Evolutionary conservation across 1,140 invertebrate genomes (phyloP).

Genomic region (Dreissena rostriformis): DNA sequence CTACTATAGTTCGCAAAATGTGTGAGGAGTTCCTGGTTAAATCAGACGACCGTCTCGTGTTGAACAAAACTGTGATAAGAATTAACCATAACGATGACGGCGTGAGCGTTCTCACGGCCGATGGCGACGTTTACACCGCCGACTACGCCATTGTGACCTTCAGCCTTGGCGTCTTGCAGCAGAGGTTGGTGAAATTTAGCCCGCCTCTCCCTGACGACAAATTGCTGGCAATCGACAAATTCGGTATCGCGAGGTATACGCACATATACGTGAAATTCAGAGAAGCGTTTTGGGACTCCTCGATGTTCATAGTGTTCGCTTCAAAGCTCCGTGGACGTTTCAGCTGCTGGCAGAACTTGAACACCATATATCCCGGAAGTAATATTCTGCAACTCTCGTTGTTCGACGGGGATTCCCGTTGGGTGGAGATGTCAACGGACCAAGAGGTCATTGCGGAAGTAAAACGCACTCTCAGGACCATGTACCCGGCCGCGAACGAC

Average conservation of each 20-base stretch:
- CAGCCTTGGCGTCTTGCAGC: conserved; percentile 49
- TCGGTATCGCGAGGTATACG: conserved; percentile 6
- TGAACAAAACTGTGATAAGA: conserved; percentile 24
- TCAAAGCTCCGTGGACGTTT: conserved; percentile 19
- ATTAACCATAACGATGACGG: neutral
- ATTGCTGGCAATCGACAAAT: conserved; percentile 39
- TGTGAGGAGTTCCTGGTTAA: neutral
- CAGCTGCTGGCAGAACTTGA: conserved; percentile 47
- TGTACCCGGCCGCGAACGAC: conserved; percentile 15
- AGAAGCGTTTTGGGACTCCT: conserved; percentile 41
- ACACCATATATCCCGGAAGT: conserved; percentile 26
- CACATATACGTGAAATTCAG: conserved; percentile 49
- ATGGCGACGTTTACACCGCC: conserved; percentile 6
- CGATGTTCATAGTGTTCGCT: conserved; percentile 28
- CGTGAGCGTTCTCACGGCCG: conserved; percentile 22
- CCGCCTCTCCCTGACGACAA: conserved; percentile 24
- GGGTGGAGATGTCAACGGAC: conserved; percentile 18
- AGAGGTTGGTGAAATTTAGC: conserved; percentile 16
- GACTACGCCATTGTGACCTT: conserved; percentile 46
- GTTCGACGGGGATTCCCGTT: conserved; percentile 14
- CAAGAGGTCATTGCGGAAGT: conserved; percentile 12
- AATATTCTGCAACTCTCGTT: conserved; percentile 51
- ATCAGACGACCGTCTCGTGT: neutral
- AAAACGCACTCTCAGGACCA: neutral
- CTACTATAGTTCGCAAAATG: conserved; percentile 12